Conservation (phyloP, 1,140 invertebrate species). For the Monochamus saltuarius region DNA sequence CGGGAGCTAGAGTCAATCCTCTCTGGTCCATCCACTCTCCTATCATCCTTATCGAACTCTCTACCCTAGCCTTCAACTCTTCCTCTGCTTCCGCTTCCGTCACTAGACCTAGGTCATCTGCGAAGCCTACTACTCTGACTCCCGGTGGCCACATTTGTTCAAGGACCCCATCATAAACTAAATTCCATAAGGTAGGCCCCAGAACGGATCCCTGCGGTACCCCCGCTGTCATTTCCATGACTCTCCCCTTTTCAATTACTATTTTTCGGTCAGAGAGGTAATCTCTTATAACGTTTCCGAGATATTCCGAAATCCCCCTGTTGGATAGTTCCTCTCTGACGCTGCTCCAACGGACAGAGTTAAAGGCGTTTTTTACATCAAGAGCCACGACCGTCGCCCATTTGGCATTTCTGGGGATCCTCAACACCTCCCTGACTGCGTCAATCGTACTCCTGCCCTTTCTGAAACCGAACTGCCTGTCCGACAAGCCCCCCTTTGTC, state of each 20-base stretch:
- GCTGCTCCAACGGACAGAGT: background rate
- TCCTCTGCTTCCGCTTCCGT: background rate
- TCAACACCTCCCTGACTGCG: too few species aligned
- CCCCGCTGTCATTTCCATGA: constrained; percentile 20
- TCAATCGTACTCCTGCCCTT: too few species aligned
- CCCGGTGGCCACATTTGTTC: constrained; percentile 7
- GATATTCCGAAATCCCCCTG: background rate
- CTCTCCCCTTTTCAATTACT: background rate
- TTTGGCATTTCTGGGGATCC: too few species aligned
- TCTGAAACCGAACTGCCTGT: too few species aligned
- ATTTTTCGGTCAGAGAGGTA: background rate
- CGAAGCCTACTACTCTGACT: background rate
- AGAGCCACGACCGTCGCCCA: too few species aligned
- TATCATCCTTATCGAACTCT: too few species aligned
- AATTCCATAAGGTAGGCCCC: background rate
- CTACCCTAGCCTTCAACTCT: too few species aligned
- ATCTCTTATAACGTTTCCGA: background rate
- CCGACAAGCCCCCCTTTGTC: too few species aligned
- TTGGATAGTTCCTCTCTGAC: background rate
- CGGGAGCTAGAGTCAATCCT: background rate
- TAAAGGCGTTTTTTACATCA: too few species aligned
- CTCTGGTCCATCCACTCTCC: too few species aligned
- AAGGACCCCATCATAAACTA: background rate
- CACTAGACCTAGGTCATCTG: background rate
- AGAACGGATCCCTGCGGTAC: constrained; percentile 48